Conservation (phyloP, 2,113 vertebrate species). For the Zosterops pallidus region DNA sequence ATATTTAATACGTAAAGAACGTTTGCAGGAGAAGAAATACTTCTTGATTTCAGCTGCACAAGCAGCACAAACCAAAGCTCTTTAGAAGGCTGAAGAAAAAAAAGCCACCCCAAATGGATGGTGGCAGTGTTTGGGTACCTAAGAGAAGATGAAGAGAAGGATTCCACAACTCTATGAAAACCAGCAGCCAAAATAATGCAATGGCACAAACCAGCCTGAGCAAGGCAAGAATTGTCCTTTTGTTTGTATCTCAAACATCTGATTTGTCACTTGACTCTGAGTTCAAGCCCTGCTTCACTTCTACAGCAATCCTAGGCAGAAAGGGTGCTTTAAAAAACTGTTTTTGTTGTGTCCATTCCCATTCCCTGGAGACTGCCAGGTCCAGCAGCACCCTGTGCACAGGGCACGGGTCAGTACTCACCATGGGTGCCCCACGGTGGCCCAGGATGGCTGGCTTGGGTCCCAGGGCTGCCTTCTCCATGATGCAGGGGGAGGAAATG, state of each 20-base stretch:
- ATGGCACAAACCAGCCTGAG: neutral
- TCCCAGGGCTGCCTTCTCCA: constrained; percentile 84
- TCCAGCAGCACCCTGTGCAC: rapidly evolving
- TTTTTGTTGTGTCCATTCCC: rapidly evolving
- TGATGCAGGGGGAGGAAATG: constrained; percentile 94
- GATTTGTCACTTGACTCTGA: no score
- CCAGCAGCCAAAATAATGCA: neutral
- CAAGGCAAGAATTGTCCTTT: neutral
- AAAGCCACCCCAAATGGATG: neutral
- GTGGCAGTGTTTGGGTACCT: neutral
- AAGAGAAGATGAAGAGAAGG: neutral
- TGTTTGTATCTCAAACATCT: no score
- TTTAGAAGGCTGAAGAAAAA: neutral
- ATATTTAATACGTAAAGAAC: neutral
- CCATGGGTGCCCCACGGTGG: constrained; percentile 91
- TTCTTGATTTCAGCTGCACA: neutral
- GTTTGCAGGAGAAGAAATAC: neutral
- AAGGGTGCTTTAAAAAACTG: rapidly evolving
- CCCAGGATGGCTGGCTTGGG: constrained; percentile 86
- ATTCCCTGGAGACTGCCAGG: neutral
- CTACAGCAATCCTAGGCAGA: neutral
- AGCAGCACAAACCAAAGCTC: neutral
- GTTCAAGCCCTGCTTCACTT: neutral
- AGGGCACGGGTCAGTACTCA: constrained; percentile 49
- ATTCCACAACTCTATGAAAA: neutral